Evolutionary conservation across 2,797 vertebrate genomes (phyloP), one percentile per base, ranked within the genome.

Genomic region (Synanceia verrucosa): DNA sequence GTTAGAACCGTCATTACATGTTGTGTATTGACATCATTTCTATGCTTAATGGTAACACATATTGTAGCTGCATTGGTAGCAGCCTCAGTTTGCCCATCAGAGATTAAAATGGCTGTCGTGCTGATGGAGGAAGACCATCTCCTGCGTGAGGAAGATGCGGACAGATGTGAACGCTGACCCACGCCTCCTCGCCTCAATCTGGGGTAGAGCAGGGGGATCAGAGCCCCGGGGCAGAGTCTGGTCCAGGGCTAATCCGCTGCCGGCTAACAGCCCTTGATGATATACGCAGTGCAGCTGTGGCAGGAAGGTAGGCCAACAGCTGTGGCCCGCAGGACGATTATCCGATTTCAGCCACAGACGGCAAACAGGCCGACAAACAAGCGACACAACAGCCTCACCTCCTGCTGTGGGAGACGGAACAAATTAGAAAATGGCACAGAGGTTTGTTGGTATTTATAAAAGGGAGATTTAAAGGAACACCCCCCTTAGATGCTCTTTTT

Each of bases 231-330:
- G 86, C 76, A 61, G 74, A 79, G 87, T 76, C 81, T 87, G 73
- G 82, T 70, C 74, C 13, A 55, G 70, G 75, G 88, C 87, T 91
- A 89, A 93, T 89, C 88, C 78, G 63, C 86, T 86, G 86, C 79
- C 77, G 80, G 84, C 86, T 91, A 90, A 89, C 86, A 85, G 88
- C 83, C 87, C 86, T 88, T 86, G 88, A 88, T 93, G 89, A 93
- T 92, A 86, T 92, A 90, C 80, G 84, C 78, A 21, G 89, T 86
- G 87, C 90, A 93, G 91, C 91, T 93, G 91, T 79, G 89, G 88
- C 78, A 85, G 87, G 84, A 88, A 84, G 91, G 89, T 88, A 85
- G 84, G 89, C 79, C 90, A 86, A 88, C 92, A 93, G 91, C 92
- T 93, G 92, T 77, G 91, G 77, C 83, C 81, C 79, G 47, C 72